phyloP scores from a whole-genome alignment of 2,113 vertebrate genomes.

The Gavia stellata region DNA sequence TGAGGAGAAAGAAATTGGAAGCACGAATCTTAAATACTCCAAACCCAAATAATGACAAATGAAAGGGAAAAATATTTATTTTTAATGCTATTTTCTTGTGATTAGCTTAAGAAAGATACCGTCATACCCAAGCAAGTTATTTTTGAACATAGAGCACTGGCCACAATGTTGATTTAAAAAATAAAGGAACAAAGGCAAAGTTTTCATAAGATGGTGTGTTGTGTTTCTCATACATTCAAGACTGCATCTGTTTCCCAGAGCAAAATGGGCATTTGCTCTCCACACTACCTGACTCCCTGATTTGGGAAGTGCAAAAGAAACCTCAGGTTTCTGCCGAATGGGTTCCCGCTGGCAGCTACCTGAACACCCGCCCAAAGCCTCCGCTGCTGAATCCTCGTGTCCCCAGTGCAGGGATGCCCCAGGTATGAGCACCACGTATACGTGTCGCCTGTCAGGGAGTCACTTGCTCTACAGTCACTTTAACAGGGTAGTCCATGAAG shows the following conservation, averaged over 20 bases:
- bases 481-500: neutral
- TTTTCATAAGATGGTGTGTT: neutral
- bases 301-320: neutral
- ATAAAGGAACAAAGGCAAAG: neutral
- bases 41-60: neutral
- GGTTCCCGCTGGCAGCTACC: neutral
- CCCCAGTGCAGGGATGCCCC: fast-evolving
- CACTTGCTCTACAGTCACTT: neutral
- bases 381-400: neutral
- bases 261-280: neutral
- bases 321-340: neutral
- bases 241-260: neutral
- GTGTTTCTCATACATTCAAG: neutral
- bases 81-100: neutral
- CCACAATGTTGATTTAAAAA: neutral
- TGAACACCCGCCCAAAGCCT: neutral
- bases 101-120: neutral
- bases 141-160: neutral
- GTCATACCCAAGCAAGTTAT: neutral
- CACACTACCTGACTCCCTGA: neutral
- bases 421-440: fast-evolving
- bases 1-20: neutral
- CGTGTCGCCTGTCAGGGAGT: fast-evolving
- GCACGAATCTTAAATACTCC: neutral
- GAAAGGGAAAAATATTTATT: neutral